A percentile compares a stretch with the other conserved stretches of the same genome.
Evolutionary conservation across 2,888 invertebrate species (phyloP).

Genomic region (Chrysodeixis includens): DNA sequence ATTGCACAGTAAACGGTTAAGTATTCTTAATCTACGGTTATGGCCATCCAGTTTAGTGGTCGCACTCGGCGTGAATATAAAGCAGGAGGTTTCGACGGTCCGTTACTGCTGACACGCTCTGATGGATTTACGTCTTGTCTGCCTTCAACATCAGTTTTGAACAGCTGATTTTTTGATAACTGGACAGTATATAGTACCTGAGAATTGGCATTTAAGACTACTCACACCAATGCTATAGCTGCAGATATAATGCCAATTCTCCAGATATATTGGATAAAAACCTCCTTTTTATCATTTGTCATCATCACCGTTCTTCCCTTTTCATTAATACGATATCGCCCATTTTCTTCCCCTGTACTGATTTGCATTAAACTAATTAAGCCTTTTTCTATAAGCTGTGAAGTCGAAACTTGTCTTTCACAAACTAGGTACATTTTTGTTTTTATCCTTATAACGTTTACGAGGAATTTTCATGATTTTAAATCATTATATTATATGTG

Average conservation of each 20-base stretch:
- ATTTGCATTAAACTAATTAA: neutral
- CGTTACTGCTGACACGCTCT: constrained; percentile 57
- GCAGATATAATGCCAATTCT: too few relatives aligned
- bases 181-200: neutral
- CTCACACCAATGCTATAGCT: too few relatives aligned
- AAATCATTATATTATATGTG: too few relatives aligned
- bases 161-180: constrained; percentile 33
- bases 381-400: neutral
- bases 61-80: constrained; percentile 57
- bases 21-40: constrained; percentile 62
- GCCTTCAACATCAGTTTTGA: constrained; percentile 23
- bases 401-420: neutral
- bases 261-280: too few relatives aligned
- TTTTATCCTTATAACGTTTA: too few relatives aligned
- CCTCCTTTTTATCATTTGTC: too few relatives aligned
- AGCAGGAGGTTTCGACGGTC: constrained; percentile 49
- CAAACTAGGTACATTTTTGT: too few relatives aligned
- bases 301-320: neutral
- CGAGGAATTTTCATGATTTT: too few relatives aligned
- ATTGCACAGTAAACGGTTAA: constrained; percentile 54
- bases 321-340: too few relatives aligned
- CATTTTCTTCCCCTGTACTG: neutral
- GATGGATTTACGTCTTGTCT: constrained; percentile 41
- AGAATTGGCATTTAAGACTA: too few relatives aligned
- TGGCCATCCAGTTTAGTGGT: constrained; percentile 50